A percentile compares a stretch with the other conserved stretches of the same genome.
Conservation (phyloP, 2,113 vertebrate genomes). For the Microcebus ravelobensis region DNA sequence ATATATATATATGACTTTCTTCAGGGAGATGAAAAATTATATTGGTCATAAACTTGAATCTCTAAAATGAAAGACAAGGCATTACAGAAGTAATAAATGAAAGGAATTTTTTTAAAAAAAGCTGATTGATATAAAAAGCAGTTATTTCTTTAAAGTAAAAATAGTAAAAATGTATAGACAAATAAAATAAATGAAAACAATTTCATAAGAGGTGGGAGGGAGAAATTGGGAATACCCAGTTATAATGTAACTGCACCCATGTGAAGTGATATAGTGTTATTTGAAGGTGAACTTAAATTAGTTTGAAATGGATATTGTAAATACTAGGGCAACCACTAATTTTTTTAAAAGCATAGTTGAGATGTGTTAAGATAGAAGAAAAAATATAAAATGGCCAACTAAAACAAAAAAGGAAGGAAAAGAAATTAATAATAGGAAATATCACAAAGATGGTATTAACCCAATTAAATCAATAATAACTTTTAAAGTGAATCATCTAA, state of each 20-base stretch:
- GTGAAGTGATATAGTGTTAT: not conserved
- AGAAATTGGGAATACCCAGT: not conserved
- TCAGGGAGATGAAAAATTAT: not conserved
- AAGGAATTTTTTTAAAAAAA: not conserved
- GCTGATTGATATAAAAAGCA: not conserved
- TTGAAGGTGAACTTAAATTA: not conserved
- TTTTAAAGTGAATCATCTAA: not conserved
- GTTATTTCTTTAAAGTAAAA: not conserved
- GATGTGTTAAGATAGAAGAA: not conserved
- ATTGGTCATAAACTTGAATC: not conserved
- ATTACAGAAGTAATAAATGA: not conserved
- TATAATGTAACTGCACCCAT: not conserved
- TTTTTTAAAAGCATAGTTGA: not conserved
- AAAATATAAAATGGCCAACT: not conserved
- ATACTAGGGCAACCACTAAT: not conserved
- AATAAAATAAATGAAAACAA: not conserved
- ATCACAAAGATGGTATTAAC: not conserved
- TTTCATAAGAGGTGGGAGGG: not conserved
- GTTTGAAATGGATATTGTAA: not conserved
- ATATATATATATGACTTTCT: not conserved
- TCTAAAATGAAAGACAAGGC: not conserved
- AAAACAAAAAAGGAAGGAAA: not conserved
- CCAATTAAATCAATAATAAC: not conserved
- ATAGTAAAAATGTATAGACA: not conserved
- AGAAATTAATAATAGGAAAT: not conserved